Conservation (phyloP, 2,797 vertebrate genomes). For the Tragelaphus eurycerus region DNA sequence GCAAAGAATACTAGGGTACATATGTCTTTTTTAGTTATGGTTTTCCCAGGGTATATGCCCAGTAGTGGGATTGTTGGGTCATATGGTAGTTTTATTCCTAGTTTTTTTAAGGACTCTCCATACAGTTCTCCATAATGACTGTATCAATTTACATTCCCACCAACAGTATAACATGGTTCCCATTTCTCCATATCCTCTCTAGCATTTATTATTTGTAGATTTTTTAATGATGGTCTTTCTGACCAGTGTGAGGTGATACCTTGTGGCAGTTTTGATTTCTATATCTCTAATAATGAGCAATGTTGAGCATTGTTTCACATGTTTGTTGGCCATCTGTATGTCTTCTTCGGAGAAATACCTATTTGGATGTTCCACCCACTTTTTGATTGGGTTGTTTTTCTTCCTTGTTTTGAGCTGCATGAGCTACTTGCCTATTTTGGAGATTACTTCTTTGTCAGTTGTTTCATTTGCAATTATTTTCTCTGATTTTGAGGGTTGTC, state of each 20-base stretch:
- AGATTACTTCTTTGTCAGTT: not conserved
- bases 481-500: not conserved
- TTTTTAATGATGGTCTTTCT: not conserved
- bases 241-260: not conserved
- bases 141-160: not conserved
- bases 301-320: fast-evolving
- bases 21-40: not conserved
- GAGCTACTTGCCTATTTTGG: not conserved
- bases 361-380: not conserved
- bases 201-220: not conserved
- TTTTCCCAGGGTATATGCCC: not conserved
- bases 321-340: not conserved
- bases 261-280: not conserved
- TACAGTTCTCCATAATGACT: not conserved
- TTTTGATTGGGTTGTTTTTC: not conserved
- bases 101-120: not conserved
- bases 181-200: not conserved
- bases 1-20: not conserved
- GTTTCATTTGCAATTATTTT: not conserved
- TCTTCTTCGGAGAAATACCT: not conserved
- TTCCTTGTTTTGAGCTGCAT: not conserved
- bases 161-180: not conserved
- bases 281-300: not conserved
- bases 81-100: not conserved
- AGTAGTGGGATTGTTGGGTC: not conserved